Conservation (phyloP, 2,797 vertebrate genomes). For the Spizella passerina region DNA sequence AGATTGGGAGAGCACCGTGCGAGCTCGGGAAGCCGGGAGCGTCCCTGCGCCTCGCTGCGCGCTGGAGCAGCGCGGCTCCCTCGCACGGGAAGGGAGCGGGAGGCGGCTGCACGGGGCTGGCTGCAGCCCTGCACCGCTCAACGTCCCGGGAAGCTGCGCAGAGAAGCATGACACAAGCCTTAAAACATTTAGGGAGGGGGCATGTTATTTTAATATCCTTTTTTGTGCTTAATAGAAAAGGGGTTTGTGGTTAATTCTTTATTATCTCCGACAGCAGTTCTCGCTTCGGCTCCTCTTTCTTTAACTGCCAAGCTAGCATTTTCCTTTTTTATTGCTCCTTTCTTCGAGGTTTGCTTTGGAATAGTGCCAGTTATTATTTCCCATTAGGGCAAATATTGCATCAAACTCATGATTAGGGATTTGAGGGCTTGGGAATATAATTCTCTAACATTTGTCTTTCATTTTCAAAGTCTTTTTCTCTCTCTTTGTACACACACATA, state of each 20-base stretch:
- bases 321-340: slow-evolving; percentile 71
- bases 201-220: slow-evolving; percentile 56
- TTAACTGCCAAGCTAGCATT: slow-evolving; percentile 64
- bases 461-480: slow-evolving; percentile 44
- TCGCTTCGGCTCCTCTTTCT: slow-evolving; percentile 65
- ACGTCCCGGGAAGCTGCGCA: neutral
- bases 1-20: accelerated
- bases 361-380: slow-evolving; percentile 72
- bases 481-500: slow-evolving; percentile 25
- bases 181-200: slow-evolving; percentile 52
- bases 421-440: slow-evolving; percentile 66
- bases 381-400: slow-evolving; percentile 76
- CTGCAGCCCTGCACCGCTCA: neutral
- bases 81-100: neutral
- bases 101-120: neutral
- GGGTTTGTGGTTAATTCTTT: slow-evolving; percentile 67
- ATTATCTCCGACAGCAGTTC: slow-evolving; percentile 66
- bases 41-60: accelerated
- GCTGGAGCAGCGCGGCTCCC: neutral
- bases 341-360: slow-evolving; percentile 77
- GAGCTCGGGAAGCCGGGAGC: neutral
- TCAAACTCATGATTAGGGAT: slow-evolving; percentile 74
- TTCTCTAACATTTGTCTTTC: slow-evolving; percentile 70
- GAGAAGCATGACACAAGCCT: slow-evolving; percentile 49
- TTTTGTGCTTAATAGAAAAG: slow-evolving; percentile 71